Conservation (phyloP, 92 coral and sea anemone genomes). For the Ricordea florida region DNA sequence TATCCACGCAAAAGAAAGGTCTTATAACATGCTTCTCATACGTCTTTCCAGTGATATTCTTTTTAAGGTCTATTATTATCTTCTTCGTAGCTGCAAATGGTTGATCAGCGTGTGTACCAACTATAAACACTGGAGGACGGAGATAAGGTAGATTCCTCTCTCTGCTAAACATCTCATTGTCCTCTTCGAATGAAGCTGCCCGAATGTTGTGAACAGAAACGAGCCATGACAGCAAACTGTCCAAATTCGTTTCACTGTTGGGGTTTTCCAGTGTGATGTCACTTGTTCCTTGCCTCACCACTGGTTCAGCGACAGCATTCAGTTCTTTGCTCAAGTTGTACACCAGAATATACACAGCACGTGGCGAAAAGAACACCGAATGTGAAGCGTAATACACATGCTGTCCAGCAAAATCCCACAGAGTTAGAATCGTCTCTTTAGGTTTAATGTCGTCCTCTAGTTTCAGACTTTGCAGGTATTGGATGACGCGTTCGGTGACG, state of each 20-base stretch:
- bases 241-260: background rate
- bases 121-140: conserved; percentile 69
- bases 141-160: conserved; percentile 16
- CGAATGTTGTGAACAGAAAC: background rate
- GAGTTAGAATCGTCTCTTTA: background rate
- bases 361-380: background rate
- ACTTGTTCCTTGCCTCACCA: background rate
- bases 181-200: background rate
- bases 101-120: conserved; percentile 62
- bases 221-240: background rate
- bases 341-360: background rate
- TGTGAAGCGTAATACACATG: background rate
- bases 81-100: conserved; percentile 50
- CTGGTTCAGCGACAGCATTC: background rate
- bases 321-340: background rate
- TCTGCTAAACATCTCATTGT: background rate
- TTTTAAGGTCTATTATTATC: conserved; percentile 48
- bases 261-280: background rate
- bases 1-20: conserved; percentile 62
- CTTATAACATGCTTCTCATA: conserved; percentile 66
- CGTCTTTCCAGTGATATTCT: conserved; percentile 52
- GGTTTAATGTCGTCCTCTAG: background rate
- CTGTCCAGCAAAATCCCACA: background rate
- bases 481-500: background rate
- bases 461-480: no score